Conservation (phyloP, 2,888 invertebrate genomes). For the Ptilodon capucinus region DNA sequence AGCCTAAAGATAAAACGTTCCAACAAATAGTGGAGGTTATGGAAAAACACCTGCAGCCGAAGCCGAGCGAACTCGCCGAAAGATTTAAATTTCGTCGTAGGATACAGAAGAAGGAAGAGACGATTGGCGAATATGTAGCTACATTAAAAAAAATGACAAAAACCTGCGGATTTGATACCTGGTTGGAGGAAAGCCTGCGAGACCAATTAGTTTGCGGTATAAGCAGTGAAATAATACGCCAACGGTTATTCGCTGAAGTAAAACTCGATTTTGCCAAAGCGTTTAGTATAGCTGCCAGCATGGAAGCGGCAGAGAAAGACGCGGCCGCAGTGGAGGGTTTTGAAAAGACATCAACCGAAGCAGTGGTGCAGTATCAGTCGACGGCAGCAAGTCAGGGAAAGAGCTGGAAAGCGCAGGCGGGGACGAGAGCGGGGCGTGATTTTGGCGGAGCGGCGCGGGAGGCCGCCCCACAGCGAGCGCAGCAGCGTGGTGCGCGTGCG, state of each 20-base stretch:
- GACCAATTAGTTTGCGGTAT: background rate
- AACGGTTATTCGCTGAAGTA: background rate
- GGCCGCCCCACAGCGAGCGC: background rate
- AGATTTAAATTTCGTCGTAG: background rate
- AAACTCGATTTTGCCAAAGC: background rate
- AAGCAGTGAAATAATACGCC: background rate
- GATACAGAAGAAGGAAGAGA: background rate
- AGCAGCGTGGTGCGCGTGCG: background rate
- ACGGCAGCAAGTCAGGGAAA: background rate
- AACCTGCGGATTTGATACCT: background rate
- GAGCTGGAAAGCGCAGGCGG: too few species aligned
- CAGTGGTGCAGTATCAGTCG: too few species aligned
- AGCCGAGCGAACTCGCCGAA: background rate
- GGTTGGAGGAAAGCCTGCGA: background rate
- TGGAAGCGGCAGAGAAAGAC: slow-evolving; percentile 1
- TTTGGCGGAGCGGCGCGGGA: background rate
- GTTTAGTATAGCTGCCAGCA: background rate
- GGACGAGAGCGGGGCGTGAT: too few species aligned
- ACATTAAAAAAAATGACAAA: background rate
- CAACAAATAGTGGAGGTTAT: background rate
- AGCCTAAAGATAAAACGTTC: background rate
- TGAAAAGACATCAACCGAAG: too few species aligned
- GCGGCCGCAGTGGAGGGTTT: background rate
- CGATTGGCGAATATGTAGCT: background rate
- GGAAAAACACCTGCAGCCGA: slow-evolving; percentile 3